Evolutionary conservation across 1,140 invertebrate species (phyloP), one percentile per base, ranked within the genome.

Genomic region (Chymomyza costata): DNA sequence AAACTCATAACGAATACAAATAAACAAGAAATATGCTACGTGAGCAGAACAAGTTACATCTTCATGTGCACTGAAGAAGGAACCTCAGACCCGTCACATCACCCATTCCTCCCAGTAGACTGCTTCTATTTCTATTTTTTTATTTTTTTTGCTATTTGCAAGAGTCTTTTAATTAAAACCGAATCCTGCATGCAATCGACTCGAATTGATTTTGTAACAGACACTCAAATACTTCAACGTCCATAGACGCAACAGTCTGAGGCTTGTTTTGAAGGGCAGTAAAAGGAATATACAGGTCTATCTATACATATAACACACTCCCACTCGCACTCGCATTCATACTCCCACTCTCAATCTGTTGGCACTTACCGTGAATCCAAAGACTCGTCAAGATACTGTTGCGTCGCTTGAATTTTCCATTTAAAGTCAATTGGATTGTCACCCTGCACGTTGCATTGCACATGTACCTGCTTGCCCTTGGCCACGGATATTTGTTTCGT

Each of bases 361-460:
- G 6, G 18, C 53, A 56, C 70, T 66, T 59, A 90, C 90, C 90
- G 88, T 66, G 88, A 89, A 82, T 93, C 91, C 28, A 90, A 85
- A 54, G 91, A 91, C 73, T 91, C 90, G 3, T 89, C 89, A 30
- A 92, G 90, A 56, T 90, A 89, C 66, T 91, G 90, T 41, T 87
- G 84, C 45, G 84, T 85, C 28, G 70, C 65, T 44, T 89, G 88
- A 49, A 90, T 89, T 64, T 90, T 87, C 95, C 95, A 97, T 44
- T 90, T 90, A 43, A 97, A 92, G 76, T 94, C 93, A 28, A 97
- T 89, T 0, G 95, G 95, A 56, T 92, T 92, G 83, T 98, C 95
- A 2, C 96, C 95, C 19, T 93, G 90, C 0, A 95, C 94, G 40
- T 94, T 93, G 85, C 96, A 97, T 51, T 94, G 92, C 28, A 97